A percentile compares a stretch with the other conserved stretches of the same genome.
phyloP scores from a whole-genome alignment of 1,140 invertebrate species.

The Zaprionus nigranus region DNA sequence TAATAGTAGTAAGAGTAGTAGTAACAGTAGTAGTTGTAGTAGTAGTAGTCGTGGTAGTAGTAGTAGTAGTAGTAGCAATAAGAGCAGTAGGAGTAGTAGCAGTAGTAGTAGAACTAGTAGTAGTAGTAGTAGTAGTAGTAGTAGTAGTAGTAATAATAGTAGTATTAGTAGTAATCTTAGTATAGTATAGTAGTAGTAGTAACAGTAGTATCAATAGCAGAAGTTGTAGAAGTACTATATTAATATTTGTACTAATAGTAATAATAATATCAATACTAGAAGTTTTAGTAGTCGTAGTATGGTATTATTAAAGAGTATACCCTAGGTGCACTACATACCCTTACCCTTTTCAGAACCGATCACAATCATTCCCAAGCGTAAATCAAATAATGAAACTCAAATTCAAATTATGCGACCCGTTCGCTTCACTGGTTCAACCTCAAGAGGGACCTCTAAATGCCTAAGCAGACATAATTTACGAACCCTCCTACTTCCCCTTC shows the following conservation, averaged over 20 bases:
- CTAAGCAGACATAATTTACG: constrained; percentile 63
- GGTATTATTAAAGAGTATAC: constrained; percentile 7
- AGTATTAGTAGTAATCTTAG: neutral
- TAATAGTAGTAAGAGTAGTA: neutral
- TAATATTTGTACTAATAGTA: too few relatives aligned
- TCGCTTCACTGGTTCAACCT: constrained; percentile 16
- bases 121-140: neutral
- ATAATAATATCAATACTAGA: too few relatives aligned
- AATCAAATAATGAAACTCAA: constrained; percentile 68
- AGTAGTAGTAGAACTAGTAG: neutral
- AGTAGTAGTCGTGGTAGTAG: neutral
- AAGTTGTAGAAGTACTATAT: too few relatives aligned
- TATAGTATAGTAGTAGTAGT: neutral
- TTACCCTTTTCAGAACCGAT: neutral
- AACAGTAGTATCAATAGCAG: neutral
- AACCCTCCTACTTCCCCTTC: neutral
- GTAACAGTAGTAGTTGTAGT: neutral
- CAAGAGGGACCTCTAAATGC: constrained; percentile 29
- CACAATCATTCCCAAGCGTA: constrained; percentile 37
- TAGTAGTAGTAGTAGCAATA: neutral
- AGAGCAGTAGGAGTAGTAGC: neutral
- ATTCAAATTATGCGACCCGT: constrained; percentile 47
- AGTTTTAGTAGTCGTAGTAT: too few relatives aligned
- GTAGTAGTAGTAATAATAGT: neutral
- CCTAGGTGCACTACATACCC: neutral